Conservation (phyloP, 2,797 vertebrate genomes). For the Emys orbicularis region DNA sequence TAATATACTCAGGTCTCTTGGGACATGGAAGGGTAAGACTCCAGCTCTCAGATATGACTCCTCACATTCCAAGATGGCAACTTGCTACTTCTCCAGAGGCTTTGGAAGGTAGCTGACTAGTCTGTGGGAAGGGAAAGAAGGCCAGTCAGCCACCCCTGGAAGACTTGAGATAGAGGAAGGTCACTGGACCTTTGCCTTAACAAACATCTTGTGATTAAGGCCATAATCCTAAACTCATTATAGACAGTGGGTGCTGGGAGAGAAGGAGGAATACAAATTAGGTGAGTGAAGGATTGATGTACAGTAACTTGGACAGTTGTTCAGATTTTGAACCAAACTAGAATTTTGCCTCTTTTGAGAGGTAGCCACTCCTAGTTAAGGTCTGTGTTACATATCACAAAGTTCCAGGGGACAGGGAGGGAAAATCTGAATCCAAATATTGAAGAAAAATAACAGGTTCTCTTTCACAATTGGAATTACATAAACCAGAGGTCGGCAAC, state of each 20-base stretch:
- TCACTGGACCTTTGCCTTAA: neutral
- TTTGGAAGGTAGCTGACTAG: neutral
- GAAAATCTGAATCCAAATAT: too few species aligned
- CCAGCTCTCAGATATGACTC: neutral
- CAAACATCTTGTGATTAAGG: neutral
- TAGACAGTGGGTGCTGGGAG: neutral
- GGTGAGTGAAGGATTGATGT: too few species aligned
- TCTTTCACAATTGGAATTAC: too few species aligned
- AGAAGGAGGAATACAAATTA: neutral
- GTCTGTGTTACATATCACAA: too few species aligned
- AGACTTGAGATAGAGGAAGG: neutral
- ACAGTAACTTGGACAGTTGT: too few species aligned
- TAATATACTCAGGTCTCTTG: neutral
- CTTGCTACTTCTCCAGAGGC: neutral
- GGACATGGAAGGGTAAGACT: neutral
- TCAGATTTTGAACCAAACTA: too few species aligned
- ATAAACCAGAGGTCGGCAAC: too few species aligned
- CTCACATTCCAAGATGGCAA: neutral
- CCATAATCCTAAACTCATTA: neutral
- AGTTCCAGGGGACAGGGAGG: too few species aligned
- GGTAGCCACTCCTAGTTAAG: too few species aligned
- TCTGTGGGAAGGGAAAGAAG: conserved; percentile 12
- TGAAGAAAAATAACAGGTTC: too few species aligned
- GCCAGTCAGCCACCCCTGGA: neutral
- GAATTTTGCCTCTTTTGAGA: too few species aligned